Evolutionary conservation across 2,113 vertebrate species (phyloP).

Genomic region (Salvelinus fontinalis): DNA sequence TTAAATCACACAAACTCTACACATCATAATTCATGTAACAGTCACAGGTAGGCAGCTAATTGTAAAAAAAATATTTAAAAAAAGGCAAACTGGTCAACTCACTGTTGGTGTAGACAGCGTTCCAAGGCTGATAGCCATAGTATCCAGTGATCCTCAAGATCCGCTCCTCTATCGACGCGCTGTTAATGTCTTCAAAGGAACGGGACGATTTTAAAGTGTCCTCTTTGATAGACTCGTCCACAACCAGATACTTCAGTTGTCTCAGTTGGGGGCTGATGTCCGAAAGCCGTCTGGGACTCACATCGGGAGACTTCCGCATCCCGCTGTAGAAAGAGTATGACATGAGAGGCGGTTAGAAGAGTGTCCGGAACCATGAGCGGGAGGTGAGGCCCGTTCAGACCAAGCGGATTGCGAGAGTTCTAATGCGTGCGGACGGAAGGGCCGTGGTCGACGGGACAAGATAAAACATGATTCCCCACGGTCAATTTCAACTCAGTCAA

Average conservation of each 20-base stretch:
- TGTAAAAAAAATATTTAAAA: no score
- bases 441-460: neutral
- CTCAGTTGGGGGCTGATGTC: conserved; percentile 96
- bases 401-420: neutral
- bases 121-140: conserved; percentile 95
- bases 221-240: conserved; percentile 93
- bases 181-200: conserved; percentile 91
- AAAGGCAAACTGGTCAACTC: conserved; percentile 56
- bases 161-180: conserved; percentile 89
- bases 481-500: neutral
- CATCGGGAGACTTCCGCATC: conserved; percentile 89
- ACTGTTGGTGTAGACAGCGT: conserved; percentile 86
- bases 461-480: conserved; percentile 8
- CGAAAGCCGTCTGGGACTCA: conserved; percentile 92
- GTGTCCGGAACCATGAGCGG: neutral
- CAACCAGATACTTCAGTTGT: conserved; percentile 92
- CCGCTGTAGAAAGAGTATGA: conserved; percentile 74
- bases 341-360: conserved; percentile 15
- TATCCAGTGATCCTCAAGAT: conserved; percentile 92
- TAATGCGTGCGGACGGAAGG: neutral
- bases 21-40: no score
- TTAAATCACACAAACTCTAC: no score
- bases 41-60: no score
- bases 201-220: conserved; percentile 88
- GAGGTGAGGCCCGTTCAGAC: conserved; percentile 16